Base-by-base conservation (phyloP, 2,797 vertebrate genomes). In the Trachops cirrhosus region DNA sequence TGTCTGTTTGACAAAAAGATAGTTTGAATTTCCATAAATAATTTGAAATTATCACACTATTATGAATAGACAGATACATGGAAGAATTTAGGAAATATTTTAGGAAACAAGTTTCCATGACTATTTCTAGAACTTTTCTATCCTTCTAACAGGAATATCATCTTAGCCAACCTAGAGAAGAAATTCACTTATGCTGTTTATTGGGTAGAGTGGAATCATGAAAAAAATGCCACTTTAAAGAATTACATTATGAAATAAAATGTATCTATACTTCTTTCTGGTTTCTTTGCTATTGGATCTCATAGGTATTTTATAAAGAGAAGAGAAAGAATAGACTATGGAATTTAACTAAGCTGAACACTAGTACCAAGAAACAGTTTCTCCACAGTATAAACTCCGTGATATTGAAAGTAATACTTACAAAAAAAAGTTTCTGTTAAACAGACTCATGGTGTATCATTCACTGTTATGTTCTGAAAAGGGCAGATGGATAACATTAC, bases 401-500 rank as follows among this genome's bases (percentile, higher is more conserved):
- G 19, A 41, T 95, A 19, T 34, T 94, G 9, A 80, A 26, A 97
- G 83, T 39, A 89, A 93, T 59, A 26, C 22, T 26, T 48, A 16
- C 37, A 95, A 46, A 64, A 79, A 95, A 96, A 50, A 3, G 1
- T 89, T 62, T 96, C 52, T 78, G 22, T 91, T 91, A 86, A 73
- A 59, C 29, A 92, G 59, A 88, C 46, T 93, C 21, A 12, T 70
- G 4, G 5, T 93, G 15, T 18, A 62, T 89, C 97, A 95, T 96
- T 32, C 37, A 96, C 88, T 64, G 9, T 85, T 91, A 1, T 21
- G 87, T 48, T 74, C 46, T 73, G 64, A 39, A 85, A 87, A 86
- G 87, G 86, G 80, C 78, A 24, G 1, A 86, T 94, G 70, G 86
- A 95, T 59, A 91, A 46, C 97, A 95, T 96, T 93, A 93, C n/a